Percentiles rank a stretch among this genome's conserved stretches.
These are phyloP conservation scores for Cotesia typhae DNA, from an alignment of 1,140 invertebrate genomes.

Conservation along the genomic window DNA sequence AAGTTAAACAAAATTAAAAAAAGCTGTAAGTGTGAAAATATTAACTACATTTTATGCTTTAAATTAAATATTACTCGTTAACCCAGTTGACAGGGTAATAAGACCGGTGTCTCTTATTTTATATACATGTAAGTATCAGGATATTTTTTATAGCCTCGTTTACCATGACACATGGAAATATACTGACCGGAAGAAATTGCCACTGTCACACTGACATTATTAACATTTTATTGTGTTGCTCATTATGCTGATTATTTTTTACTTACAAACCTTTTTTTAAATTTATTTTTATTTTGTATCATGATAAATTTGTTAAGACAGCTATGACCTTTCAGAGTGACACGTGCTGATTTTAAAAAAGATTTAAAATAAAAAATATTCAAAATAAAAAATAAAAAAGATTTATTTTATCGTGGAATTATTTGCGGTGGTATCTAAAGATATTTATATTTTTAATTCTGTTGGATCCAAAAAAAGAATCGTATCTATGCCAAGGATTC, in stretches of 20 bases:
- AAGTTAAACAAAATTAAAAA: too few species aligned
- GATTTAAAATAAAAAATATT: background rate
- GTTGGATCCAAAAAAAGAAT: slow-evolving; percentile 18
- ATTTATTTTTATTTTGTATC: background rate
- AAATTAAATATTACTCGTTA: slow-evolving; percentile 41
- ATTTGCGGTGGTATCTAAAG: background rate
- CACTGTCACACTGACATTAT: too few species aligned
- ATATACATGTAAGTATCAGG: background rate
- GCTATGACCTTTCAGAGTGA: slow-evolving; percentile 9
- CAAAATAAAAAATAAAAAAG: background rate
- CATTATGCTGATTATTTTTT: slow-evolving; percentile 15
- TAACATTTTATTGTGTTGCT: too few species aligned
- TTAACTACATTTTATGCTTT: background rate
- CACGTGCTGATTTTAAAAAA: background rate
- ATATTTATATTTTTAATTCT: slow-evolving; percentile 16
- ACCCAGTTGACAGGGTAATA: slow-evolving; percentile 42
- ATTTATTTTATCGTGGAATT: background rate
- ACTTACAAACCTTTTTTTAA: background rate
- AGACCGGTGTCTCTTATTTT: slow-evolving; percentile 25
- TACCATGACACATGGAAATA: slow-evolving; percentile 49
- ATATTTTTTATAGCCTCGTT: slow-evolving; percentile 43
- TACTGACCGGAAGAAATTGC: slow-evolving; percentile 27
- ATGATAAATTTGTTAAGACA: background rate
- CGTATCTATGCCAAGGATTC: slow-evolving; percentile 35
- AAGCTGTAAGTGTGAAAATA: too few species aligned